These are phyloP conservation scores for Abrostola tripartita DNA, from an alignment of 2,888 invertebrate species.

Conservation along the genomic window DNA sequence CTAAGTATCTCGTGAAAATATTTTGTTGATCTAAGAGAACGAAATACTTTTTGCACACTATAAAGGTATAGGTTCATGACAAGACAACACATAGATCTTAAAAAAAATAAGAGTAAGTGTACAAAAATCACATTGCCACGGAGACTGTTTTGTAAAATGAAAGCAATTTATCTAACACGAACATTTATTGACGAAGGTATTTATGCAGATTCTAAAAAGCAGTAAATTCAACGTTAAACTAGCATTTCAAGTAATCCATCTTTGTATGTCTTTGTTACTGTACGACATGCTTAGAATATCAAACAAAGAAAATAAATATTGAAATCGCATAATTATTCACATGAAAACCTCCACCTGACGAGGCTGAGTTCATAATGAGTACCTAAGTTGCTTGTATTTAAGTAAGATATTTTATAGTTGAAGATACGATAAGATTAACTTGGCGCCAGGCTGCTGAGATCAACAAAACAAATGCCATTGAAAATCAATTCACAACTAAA, in stretches of 20 bases:
- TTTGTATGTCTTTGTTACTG: slow-evolving; percentile 31
- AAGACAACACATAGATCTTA: slow-evolving; percentile 10
- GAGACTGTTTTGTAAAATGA: not conserved
- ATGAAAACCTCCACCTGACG: slow-evolving; percentile 36
- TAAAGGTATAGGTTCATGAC: not conserved
- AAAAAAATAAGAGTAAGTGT: slow-evolving; percentile 17
- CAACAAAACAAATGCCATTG: no score
- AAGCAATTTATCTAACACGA: no score
- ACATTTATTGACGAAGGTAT: slow-evolving; percentile 4
- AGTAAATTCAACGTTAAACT: slow-evolving; percentile 14
- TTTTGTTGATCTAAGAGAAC: slow-evolving; percentile 37
- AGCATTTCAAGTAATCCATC: slow-evolving; percentile 18
- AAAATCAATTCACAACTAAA: no score
- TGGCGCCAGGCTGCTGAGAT: no score
- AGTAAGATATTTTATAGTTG: slow-evolving; percentile 15
- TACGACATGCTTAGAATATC: slow-evolving; percentile 47
- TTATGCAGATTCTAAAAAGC: slow-evolving; percentile 11
- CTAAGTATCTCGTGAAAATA: slow-evolving; percentile 52
- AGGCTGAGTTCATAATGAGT: slow-evolving; percentile 2
- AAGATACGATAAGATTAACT: slow-evolving; percentile 5
- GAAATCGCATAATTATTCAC: slow-evolving; percentile 51
- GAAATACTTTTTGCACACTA: slow-evolving; percentile 39
- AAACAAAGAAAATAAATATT: slow-evolving; percentile 55
- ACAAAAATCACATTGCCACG: slow-evolving; percentile 17
- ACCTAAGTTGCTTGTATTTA: slow-evolving; percentile 5